Evolutionary conservation across 2,888 invertebrate genomes (phyloP).

Genomic region (Eupithecia tripunctaria): DNA sequence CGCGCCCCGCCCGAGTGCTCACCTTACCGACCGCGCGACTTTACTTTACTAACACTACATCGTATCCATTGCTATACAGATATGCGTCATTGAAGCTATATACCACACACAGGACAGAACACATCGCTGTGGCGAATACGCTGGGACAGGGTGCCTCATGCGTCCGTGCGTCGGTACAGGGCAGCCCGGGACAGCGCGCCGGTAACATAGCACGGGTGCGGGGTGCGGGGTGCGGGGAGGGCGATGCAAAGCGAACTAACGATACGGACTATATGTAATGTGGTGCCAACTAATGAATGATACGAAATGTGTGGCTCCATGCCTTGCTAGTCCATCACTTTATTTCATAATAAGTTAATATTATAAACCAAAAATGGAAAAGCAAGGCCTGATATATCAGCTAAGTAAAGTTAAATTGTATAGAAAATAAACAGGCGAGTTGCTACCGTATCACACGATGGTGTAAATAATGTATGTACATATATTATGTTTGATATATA

Average conservation of each 20-base stretch:
- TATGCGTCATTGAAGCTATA: slow-evolving; percentile 29
- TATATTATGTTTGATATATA: slow-evolving; percentile 2
- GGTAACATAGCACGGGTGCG: slow-evolving; percentile 52
- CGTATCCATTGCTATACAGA: slow-evolving; percentile 16
- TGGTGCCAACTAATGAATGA: slow-evolving; percentile 48
- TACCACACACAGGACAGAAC: slow-evolving; percentile 5
- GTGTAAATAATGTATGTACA: slow-evolving; percentile 5
- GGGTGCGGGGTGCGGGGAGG: slow-evolving; percentile 55
- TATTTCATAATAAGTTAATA: background rate
- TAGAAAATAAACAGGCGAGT: slow-evolving; percentile 22
- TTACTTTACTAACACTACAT: background rate
- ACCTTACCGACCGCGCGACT: slow-evolving; percentile 17
- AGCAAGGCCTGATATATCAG: slow-evolving; percentile 24
- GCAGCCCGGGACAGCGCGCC: slow-evolving; percentile 22
- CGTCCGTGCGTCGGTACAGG: slow-evolving; percentile 21
- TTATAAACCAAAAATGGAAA: slow-evolving; percentile 16
- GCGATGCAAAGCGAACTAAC: slow-evolving; percentile 72
- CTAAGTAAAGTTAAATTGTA: slow-evolving; percentile 34
- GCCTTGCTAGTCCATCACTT: slow-evolving; percentile 35
- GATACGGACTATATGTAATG: slow-evolving; percentile 31
- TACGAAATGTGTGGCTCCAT: slow-evolving; percentile 24
- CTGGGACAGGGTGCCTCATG: slow-evolving; percentile 17
- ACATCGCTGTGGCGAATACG: slow-evolving; percentile 8
- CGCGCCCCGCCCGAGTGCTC: slow-evolving; percentile 30
- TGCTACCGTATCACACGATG: slow-evolving; percentile 25